Evolutionary conservation across 2,113 vertebrate genomes (phyloP).

Genomic region (Xiphophorus couchianus): DNA sequence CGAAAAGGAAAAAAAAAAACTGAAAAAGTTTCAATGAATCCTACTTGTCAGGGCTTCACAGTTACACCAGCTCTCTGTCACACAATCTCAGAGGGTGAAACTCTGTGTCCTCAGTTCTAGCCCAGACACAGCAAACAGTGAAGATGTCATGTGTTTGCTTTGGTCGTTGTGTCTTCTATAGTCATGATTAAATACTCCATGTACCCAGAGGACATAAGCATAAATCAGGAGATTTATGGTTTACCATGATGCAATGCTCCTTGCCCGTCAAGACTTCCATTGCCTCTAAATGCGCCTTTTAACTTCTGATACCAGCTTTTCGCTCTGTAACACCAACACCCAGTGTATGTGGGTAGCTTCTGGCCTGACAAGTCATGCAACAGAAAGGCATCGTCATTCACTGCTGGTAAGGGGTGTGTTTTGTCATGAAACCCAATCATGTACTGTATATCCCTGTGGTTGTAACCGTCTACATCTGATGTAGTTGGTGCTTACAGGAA

Average conservation of each 20-base stretch:
- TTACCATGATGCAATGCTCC: conserved; percentile 22
- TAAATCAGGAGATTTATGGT: conserved; percentile 43
- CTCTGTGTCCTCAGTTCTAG: conserved; percentile 44
- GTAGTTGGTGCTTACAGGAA: too few relatives aligned
- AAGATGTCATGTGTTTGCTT: conserved; percentile 63
- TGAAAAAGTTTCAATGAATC: too few relatives aligned
- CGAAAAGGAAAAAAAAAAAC: too few relatives aligned
- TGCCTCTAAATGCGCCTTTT: neutral
- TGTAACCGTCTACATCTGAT: too few relatives aligned
- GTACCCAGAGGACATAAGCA: conserved; percentile 3
- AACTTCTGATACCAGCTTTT: too few relatives aligned
- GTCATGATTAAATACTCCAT: conserved; percentile 6
- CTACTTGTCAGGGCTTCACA: neutral
- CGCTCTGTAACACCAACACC: too few relatives aligned
- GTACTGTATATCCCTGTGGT: too few relatives aligned
- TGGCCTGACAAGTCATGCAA: too few relatives aligned
- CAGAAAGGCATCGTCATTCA: too few relatives aligned
- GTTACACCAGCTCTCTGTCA: neutral
- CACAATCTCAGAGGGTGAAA: conserved; percentile 1
- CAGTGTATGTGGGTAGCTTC: too few relatives aligned
- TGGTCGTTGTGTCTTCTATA: conserved; percentile 36
- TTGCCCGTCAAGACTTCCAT: conserved; percentile 19
- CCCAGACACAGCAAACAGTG: conserved; percentile 44
- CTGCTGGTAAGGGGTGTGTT: too few relatives aligned
- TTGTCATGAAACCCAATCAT: too few relatives aligned